A percentile compares a stretch with the other conserved stretches of the same genome.
Conservation (phyloP, 2,797 vertebrate genomes). For the Arctocebus calabarensis region DNA sequence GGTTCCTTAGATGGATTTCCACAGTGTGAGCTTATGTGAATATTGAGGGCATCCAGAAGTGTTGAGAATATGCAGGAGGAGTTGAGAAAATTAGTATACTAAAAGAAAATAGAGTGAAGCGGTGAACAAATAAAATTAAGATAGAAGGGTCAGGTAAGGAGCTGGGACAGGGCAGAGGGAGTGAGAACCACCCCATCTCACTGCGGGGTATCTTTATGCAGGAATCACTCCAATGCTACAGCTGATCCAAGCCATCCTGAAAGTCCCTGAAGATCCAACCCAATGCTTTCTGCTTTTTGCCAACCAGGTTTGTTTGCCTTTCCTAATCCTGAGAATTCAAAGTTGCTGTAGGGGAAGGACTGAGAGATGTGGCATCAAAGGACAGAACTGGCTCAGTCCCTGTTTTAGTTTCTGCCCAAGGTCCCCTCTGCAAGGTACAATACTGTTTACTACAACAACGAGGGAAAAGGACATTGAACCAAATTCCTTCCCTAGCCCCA, state of each 20-base stretch:
- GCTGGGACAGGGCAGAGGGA: background rate
- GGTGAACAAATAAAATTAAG: background rate
- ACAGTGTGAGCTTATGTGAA: background rate
- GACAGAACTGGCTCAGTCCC: background rate
- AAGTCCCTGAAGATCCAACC: conserved; percentile 93
- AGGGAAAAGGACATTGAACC: background rate
- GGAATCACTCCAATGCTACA: conserved; percentile 99
- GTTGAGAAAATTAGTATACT: background rate
- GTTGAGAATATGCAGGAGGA: background rate
- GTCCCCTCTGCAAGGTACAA: background rate
- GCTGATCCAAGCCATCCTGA: conserved; percentile 93
- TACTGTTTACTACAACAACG: background rate
- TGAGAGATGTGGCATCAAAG: accelerated
- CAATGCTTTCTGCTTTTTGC: conserved; percentile 96
- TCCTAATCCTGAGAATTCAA: background rate
- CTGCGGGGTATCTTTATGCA: conserved; percentile 74
- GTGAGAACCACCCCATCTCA: background rate
- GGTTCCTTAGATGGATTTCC: conserved; percentile 42
- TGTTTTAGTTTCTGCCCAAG: background rate
- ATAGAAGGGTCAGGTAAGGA: background rate
- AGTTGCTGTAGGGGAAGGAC: background rate
- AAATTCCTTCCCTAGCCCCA: background rate
- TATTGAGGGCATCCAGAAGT: background rate
- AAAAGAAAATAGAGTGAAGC: background rate
- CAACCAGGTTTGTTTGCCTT: conserved; percentile 93